These are phyloP conservation scores for Isaurus tuberculatus DNA, from an alignment of 92 coral and sea anemone genomes.

Conservation along the genomic window DNA sequence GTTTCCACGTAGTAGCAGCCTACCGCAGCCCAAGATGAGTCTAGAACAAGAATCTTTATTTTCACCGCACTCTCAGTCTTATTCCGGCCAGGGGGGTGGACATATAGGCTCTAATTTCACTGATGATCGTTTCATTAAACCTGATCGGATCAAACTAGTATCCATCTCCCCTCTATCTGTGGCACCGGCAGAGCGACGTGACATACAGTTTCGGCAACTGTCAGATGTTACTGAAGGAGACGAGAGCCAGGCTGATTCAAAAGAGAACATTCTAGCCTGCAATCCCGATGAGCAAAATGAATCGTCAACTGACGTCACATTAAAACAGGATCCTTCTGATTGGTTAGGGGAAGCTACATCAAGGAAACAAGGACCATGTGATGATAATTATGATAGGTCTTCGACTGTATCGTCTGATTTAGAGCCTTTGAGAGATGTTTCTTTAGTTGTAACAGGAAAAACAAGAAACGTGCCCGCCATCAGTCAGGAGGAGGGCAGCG, in stretches of 20 bases:
- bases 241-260: conserved; percentile 72
- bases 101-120: neutral
- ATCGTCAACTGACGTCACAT: neutral
- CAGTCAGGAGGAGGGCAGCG: neutral
- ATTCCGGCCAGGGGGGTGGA: conserved; percentile 29
- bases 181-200: conserved; percentile 60
- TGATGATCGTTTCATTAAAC: conserved; percentile 30
- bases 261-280: conserved; percentile 55
- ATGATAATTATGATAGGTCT: neutral
- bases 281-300: conserved; percentile 20
- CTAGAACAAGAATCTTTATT: conserved; percentile 44
- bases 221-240: conserved; percentile 94
- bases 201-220: conserved; percentile 73
- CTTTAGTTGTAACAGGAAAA: neutral
- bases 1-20: conserved; percentile 27
- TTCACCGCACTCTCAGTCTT: conserved; percentile 71
- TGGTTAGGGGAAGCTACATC: neutral
- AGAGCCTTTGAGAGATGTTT: neutral
- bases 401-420: neutral
- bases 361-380: neutral
- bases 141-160: conserved; percentile 40
- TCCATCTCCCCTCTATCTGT: conserved; percentile 39
- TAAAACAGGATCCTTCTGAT: neutral
- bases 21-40: conserved; percentile 36
- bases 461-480: neutral